phyloP scores from a whole-genome alignment of 2,888 invertebrate species.

The Steinernema hermaphroditum region DNA sequence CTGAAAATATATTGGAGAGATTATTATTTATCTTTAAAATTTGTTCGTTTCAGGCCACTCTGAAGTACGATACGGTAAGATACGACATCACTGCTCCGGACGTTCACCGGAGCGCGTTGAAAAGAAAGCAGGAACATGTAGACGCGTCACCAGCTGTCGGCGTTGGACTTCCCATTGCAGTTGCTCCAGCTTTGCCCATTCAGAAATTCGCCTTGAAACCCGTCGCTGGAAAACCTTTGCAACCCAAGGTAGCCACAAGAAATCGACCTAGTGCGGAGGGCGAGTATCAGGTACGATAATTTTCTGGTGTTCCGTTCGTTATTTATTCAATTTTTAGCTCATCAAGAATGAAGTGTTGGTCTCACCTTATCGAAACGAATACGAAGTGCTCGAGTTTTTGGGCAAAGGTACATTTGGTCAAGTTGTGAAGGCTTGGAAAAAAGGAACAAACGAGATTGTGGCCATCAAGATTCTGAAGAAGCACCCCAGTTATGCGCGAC shows the following conservation, averaged over 20 bases:
- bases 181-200: conserved; percentile 5
- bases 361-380: conserved; percentile 64
- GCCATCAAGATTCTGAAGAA: conserved; percentile 99
- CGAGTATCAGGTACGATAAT: conserved; percentile 59
- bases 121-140: conserved; percentile 48
- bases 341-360: conserved; percentile 66
- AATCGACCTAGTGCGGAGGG: conserved; percentile 56
- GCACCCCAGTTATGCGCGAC: conserved; percentile 98
- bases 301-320: not conserved
- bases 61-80: conserved; percentile 9
- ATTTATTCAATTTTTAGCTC: conserved; percentile 52
- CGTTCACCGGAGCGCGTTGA: conserved; percentile 41
- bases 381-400: conserved; percentile 79
- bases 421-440: conserved; percentile 99
- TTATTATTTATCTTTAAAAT: too few relatives aligned
- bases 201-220: conserved; percentile 28
- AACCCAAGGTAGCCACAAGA: conserved; percentile 36
- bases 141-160: not conserved
- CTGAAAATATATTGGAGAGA: too few relatives aligned
- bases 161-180: conserved; percentile 18
- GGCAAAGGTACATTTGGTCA: conserved; percentile 98
- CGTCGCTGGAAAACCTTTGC: conserved; percentile 32
- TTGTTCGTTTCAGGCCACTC: not conserved
- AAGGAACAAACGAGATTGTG: conserved; percentile 99
- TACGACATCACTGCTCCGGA: not conserved